Base-by-base conservation (phyloP, 2,113 vertebrate genomes). In the Cheilinus undulatus region DNA sequence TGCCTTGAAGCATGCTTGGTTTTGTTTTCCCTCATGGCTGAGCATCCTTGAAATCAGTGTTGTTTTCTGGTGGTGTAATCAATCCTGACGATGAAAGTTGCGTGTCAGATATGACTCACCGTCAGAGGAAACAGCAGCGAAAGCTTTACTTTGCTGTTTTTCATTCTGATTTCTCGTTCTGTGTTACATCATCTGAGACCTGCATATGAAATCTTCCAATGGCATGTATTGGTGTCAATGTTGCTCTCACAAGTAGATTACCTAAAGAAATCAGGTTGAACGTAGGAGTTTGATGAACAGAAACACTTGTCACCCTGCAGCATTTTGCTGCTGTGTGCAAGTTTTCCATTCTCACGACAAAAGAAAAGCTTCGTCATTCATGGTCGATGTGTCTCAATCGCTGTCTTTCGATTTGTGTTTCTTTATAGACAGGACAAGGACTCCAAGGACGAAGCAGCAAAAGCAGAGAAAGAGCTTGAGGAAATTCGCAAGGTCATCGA, bases 401-500 rank as follows among this genome's bases (percentile, higher is more conserved):
- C 28, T 7, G 3, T 53, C 61, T 77, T 32, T 82, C 42, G 19
- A 58, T 73, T 53, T 73, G 49, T 72, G n/a, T 69, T 79, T 77
- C 28, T 83, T 85, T 85, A 60, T 91, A 98, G 97, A 91, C 95
- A 94, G 76, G 98, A 98, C 76, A 96, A 94, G 80, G 96, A 97
- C 76, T 76, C 91, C 5, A 94, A 95, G 54, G 97, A 99, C 48
- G 97, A 98, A 69, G 94, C 91, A 20, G 89, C 92, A 60, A 96
- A 91, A 70, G 93, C 69, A 62, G 97, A 97, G 83, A 95, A 94
- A 83, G 98, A 99, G 1, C 93, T 97, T 10, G 94, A 97, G 83
- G 95, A 96, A 93, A 95, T 98, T 23, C 95, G 95, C 82, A 96
- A 95, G 26, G 91, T 97, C 15, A 95, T 99, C 1, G 91, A 83